phyloP scores from a whole-genome alignment of 2,797 vertebrate species.

The Liasis olivaceus region DNA sequence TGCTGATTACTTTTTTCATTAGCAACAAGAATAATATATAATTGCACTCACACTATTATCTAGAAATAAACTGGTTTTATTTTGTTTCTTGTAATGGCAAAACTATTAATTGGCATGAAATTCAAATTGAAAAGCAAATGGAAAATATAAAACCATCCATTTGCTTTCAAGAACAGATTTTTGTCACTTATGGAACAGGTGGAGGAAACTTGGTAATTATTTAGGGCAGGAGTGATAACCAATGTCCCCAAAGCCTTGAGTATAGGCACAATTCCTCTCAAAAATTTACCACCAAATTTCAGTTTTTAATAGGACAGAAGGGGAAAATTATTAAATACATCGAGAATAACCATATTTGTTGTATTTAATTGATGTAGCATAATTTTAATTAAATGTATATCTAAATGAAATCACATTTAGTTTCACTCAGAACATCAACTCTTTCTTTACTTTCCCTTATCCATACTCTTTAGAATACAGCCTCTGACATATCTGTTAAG shows the following conservation, averaged over 20 bases:
- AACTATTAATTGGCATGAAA: conserved; percentile 10
- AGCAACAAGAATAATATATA: not conserved
- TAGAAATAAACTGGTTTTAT: not conserved
- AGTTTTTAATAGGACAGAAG: not conserved
- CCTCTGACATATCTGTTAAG: not conserved
- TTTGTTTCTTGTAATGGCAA: not conserved
- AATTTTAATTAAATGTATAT: not conserved
- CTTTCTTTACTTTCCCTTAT: not conserved
- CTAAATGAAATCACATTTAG: not conserved
- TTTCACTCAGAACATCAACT: not conserved
- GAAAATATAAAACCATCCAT: not conserved
- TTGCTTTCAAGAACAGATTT: not conserved
- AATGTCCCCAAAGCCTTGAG: not conserved
- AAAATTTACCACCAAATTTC: not conserved
- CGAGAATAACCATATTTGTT: not conserved
- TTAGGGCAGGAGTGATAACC: not conserved
- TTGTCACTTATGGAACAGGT: not conserved
- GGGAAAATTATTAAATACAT: not conserved
- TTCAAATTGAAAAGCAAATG: not conserved
- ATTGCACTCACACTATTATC: not conserved
- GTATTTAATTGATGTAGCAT: not conserved
- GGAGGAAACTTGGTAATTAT: not conserved
- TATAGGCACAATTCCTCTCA: not conserved
- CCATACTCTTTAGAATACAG: not conserved
- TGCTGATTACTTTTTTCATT: not conserved